Percentiles rank a stretch among this genome's conserved stretches.
Conservation (phyloP, 2,113 vertebrate species). For the Oriolus oriolus region DNA sequence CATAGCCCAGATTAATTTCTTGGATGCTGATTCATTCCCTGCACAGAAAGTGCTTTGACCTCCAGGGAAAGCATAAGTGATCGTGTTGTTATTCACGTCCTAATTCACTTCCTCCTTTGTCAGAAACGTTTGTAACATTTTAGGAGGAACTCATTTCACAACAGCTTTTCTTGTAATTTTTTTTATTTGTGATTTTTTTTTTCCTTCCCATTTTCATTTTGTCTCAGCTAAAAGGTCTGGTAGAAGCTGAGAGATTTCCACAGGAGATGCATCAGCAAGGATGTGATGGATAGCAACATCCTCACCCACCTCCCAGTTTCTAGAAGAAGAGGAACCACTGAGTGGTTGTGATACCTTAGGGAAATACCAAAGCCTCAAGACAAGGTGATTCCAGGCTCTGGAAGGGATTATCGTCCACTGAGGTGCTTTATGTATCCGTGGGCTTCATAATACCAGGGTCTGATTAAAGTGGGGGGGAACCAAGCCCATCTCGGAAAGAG, state of each 20-base stretch:
- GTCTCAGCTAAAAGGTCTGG: background rate
- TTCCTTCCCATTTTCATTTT: background rate
- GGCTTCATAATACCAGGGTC: background rate
- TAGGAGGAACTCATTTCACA: background rate
- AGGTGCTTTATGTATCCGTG: background rate
- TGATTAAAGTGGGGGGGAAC: background rate
- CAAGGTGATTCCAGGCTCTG: background rate
- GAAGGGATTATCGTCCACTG: background rate
- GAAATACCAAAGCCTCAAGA: background rate
- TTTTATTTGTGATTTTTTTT: background rate
- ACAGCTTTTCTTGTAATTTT: background rate
- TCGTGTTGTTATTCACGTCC: background rate
- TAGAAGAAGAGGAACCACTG: background rate
- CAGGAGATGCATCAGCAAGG: background rate
- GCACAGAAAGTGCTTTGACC: background rate
- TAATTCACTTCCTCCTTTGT: background rate
- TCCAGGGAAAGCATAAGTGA: background rate
- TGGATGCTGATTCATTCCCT: background rate
- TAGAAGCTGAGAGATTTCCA: background rate
- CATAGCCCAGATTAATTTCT: background rate
- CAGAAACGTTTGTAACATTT: background rate
- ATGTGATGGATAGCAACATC: background rate
- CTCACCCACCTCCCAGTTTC: background rate
- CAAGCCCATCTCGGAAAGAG: background rate
- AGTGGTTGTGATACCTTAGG: background rate